Conservation (phyloP, 2,888 invertebrate species). For the Phengaris arion region DNA sequence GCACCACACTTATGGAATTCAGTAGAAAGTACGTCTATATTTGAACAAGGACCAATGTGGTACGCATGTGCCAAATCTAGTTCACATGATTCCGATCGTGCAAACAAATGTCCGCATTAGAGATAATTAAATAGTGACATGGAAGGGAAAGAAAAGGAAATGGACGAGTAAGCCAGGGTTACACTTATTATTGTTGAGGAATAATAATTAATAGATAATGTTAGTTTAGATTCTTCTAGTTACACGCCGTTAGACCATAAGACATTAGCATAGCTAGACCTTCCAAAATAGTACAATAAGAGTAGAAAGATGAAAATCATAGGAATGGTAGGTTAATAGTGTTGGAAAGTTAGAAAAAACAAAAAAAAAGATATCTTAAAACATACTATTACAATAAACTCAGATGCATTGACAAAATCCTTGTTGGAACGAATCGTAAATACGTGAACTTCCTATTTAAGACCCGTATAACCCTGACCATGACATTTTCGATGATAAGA, state of each 20-base stretch:
- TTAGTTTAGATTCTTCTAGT: no score
- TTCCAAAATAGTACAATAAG: no score
- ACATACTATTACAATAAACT: neutral
- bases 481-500: neutral
- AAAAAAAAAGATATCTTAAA: no score
- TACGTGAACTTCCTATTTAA: slow-evolving; percentile 6
- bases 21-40: slow-evolving; percentile 7
- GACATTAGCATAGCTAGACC: no score
- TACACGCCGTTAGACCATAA: no score
- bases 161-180: neutral
- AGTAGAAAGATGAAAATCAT: no score
- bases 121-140: neutral
- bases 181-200: no score
- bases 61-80: neutral
- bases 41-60: slow-evolving; percentile 6
- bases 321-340: no score
- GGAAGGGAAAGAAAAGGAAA: neutral
- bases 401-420: neutral
- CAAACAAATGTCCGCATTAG: neutral
- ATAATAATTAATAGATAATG: no score
- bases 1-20: neutral
- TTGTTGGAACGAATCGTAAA: neutral
- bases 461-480: slow-evolving; percentile 15
- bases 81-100: neutral
- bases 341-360: no score